Evolutionary conservation across 2,888 invertebrate species (phyloP), one percentile per base, ranked within the genome.

Genomic region (Trissonchulus sp.): DNA sequence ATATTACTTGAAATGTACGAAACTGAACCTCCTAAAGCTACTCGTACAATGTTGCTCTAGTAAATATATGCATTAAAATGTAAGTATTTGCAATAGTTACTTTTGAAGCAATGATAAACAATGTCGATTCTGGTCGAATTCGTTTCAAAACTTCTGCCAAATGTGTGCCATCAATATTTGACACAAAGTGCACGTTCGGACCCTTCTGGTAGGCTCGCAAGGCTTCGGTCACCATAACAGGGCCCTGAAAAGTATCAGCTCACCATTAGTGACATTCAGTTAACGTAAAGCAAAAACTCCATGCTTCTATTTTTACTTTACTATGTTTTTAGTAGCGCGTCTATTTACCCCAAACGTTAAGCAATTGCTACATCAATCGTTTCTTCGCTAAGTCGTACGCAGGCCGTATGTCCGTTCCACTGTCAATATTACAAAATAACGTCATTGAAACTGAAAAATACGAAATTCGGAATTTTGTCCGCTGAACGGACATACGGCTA

Each of bases 101-200:
- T 84, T 99, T 99, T 1, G 98, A 98, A 0, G 99, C 99, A 83
- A 99, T 93, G 85, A 99, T 96, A 87, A 99, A 99, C 63, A 99
- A 88, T 0, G 93, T 92, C 0, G 96, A 95, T 86, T 97, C 97
- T 0, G 96, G 91, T 86, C 92, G 89, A 36, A 99, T 88, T 79
- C 90, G 90, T 84, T 93, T 94, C 77, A 98, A 88, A 1, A 93
- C 92, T 86, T 97, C 95, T 0, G 93, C 94, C 82, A 99, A 87
- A 85, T 99, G 99, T 1, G 99, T 99, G 69, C 99, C 99, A 88
- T 99, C 99, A 82, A 99, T 94, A 85, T 99, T 99, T 1, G 98
- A 98, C 0, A 99, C 96, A 86, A 99, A 99, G 86, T 99, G 96
- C 71, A 91, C 88, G 80, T 90, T 90, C 1, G 96, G 90, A 0